Base-by-base conservation (phyloP, 1,140 invertebrate species). In the Saccostrea glomerata region DNA sequence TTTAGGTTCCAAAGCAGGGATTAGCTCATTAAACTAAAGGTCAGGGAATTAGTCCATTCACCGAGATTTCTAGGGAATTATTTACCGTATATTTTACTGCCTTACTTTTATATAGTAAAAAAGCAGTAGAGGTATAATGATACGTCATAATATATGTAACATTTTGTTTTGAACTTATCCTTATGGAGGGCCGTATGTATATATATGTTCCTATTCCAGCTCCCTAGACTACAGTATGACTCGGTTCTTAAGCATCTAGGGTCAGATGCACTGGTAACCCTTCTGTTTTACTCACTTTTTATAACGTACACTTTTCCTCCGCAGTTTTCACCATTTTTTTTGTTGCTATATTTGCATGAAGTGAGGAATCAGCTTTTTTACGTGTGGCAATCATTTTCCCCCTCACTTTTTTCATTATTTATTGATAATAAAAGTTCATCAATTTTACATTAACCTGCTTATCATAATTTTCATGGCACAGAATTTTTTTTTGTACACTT, bases 161-260 rank as follows among this genome's bases (percentile, higher is more conserved):
- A 47, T 47, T 47, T 47, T 47, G 47, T 47, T 47, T 47, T 47
- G 47, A 47, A 60, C 13, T 60, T n/a, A 63, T 63, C 2, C 15
- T 20, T 63, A 20, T 63, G 98, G 98, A 94, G 40, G 73, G 1
- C 23, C 2, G 73, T 36, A 36, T 30, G 25, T 55, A n/a, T 84
- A 25, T 54, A 55, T 55, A 13, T 84, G 9, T 84, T 56, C 82
- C 23, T 84, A 60, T 90, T 88, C 83, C 86, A 89, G 88, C 88
- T 90, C 23, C 90, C 87, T 70, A 90, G 87, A 89, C 86, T 77
- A 36, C 88, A 87, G 84, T 90, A 89, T 89, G 66, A 88, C 88
- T 86, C 88, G 54, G 82, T 89, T 58, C 88, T 87, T 25, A 66
- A 60, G 82, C 86, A 87, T 73, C 82, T 88, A 40, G 83, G 84